phyloP scores from a whole-genome alignment of 2,888 invertebrate genomes.

The Pardosa pseudoannulata region DNA sequence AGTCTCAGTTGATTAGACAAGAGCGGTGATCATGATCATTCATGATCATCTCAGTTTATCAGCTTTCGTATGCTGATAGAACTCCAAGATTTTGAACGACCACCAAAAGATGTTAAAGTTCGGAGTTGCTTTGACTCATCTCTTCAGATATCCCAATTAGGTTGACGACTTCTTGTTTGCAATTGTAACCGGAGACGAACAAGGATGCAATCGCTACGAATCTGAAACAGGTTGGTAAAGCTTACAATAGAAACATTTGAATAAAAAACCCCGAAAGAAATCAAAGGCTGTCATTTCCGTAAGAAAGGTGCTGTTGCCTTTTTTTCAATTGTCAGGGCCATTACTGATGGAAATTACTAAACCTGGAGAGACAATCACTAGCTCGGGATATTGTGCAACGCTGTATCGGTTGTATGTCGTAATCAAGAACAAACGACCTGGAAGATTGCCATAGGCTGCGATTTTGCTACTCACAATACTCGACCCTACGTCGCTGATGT shows the following conservation, averaged over 20 bases:
- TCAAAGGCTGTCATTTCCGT: neutral
- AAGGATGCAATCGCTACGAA: neutral
- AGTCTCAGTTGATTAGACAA: neutral
- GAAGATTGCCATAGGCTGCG: neutral
- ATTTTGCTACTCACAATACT: neutral
- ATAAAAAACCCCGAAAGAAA: neutral
- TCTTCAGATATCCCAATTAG: neutral
- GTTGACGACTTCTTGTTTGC: slow-evolving; percentile 16
- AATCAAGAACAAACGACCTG: neutral
- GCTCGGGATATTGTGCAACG: neutral
- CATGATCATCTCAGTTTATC: slow-evolving; percentile 24
- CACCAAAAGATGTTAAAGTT: neutral
- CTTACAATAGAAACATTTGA: slow-evolving; percentile 1
- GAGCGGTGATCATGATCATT: slow-evolving; percentile 3
- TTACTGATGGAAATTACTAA: neutral
- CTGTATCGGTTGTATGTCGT: neutral
- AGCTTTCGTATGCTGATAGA: neutral
- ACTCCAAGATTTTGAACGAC: neutral
- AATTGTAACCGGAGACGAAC: slow-evolving; percentile 9
- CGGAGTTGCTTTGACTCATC: neutral
- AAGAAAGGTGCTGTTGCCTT: neutral
- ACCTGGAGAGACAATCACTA: neutral
- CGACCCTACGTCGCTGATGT: too few species aligned
- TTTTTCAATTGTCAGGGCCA: neutral
- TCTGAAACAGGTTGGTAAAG: slow-evolving; percentile 1